Evolutionary conservation across 2,797 vertebrate genomes (phyloP), one percentile per base, ranked within the genome.

Genomic region (Enteromius anoplus): DNA sequence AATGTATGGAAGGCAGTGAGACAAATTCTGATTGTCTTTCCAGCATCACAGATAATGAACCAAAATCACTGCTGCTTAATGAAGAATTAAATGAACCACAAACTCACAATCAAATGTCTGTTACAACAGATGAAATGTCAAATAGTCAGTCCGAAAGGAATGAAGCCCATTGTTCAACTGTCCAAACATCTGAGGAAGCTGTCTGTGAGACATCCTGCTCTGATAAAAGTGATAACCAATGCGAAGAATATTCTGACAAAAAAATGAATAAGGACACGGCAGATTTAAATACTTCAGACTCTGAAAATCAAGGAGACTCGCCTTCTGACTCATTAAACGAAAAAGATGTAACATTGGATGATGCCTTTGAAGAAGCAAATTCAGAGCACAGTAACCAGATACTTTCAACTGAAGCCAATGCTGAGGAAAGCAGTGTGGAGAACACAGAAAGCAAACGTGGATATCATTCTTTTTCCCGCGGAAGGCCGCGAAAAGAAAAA

Each of bases 401-500:
- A 53, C 34, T 53, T 62, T 79, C 53, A 17, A 71, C 7, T 1
- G 80, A 84, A 19, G 17, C 9, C 40, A 64, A 15, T 64, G 23
- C 60, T 7, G 71, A 84, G 7, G 12, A 12, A 37, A 75, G 32
- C 2, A 9, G 21, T 19, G 23, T 26, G 21, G 76, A 62, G 19
- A 69, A 21, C 5, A 26, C 32, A 7, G 53, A 82, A 60, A 17
- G 62, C 26, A 34, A 49, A 47, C 69, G 37, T 14, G 75, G 47
- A 58, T 79, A 76, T 47, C 5, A 8, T 32, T 45, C 75, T 3
- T 64, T 51, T 3, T 68, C 85, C n/a, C 88, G 87, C 1, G 86
- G 89, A 14, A 84, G 88, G 15, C 87, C 87, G 9, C 86, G 88
- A 19, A 86, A 88, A 68, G 86, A 85, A 40, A 88, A 85, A 64